Evolutionary conservation across 1,140 invertebrate species (phyloP), one percentile per base, ranked within the genome.

Genomic region (Forficula auricularia): DNA sequence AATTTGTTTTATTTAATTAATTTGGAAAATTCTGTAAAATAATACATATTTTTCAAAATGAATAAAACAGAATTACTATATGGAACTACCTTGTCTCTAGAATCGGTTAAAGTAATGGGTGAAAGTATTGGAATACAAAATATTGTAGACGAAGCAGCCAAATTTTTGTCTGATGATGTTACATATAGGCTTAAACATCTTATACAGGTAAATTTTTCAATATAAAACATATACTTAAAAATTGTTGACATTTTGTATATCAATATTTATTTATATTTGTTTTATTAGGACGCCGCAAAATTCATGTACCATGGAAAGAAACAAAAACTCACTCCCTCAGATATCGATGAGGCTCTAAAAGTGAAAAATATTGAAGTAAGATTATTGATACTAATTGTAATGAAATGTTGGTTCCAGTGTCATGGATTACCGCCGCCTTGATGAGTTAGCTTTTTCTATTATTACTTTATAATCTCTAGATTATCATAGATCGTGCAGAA

Each of bases 251-350:
- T 27, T 2, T 22, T 46, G 10, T 40, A 20, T 14, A 10, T 42
- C 15, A 42, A 42, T 19, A 22, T 1, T 19, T 42, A 30, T 8
- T 40, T 46, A 27, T 27, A 34, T 45, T 38, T 48, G 37, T 46
- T n/a, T n/a, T 60, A 64, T 45, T 48, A 94, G 72, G 89, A 96
- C 74, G 79, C 87, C 33, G 72, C 78, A 27, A 96, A 96, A 58
- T 94, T 94, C 55, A 90, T 89, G 82, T 70, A 80, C 43, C 86
- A 94, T 63, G 76, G 84, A 0, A 94, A 91, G 64, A 67, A 89
- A 42, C 74, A 75, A 51, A 86, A 80, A 56, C 62, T 96, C n/a
- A 71, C 76, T 1, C 74, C 80, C 4, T 63, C 68, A 43, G 92
- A 97, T 58, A 74, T 96, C 51, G 90, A 96, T 62, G 65, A 85